These are phyloP conservation scores for Ciconia boyciana DNA, from an alignment of 2,113 vertebrate species.

Conservation along the genomic window DNA sequence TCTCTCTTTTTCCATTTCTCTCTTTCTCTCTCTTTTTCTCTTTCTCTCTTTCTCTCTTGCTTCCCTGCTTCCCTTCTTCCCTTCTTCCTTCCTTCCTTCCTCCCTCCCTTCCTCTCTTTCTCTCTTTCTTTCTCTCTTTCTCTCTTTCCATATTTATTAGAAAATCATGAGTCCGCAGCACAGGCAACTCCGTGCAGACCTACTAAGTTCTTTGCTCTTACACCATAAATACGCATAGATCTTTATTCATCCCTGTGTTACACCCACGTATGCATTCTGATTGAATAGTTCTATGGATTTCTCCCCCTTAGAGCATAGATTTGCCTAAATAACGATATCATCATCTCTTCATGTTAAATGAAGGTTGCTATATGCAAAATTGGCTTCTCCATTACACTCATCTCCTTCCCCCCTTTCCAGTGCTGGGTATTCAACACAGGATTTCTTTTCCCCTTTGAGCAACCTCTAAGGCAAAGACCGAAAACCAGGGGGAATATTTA, in stretches of 20 bases:
- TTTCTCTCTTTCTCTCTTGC: too few relatives aligned
- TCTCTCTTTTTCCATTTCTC: too few relatives aligned
- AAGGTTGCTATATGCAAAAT: background rate
- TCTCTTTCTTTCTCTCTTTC: rapidly evolving
- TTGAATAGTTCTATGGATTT: background rate
- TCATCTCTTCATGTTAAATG: background rate
- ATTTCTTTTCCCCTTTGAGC: rapidly evolving
- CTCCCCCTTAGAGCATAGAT: rapidly evolving
- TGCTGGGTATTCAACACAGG: rapidly evolving
- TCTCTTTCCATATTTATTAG: too few relatives aligned
- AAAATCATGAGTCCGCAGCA: background rate
- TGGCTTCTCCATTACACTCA: rapidly evolving
- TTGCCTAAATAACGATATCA: background rate
- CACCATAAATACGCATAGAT: rapidly evolving
- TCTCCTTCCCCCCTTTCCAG: background rate
- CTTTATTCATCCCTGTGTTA: rapidly evolving
- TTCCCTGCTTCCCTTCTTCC: too few relatives aligned
- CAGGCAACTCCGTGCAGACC: background rate
- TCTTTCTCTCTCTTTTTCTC: too few relatives aligned
- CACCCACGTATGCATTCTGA: rapidly evolving
- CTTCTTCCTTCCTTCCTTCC: too few relatives aligned
- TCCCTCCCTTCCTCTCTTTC: too few relatives aligned
- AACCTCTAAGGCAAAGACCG: background rate
- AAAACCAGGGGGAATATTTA: background rate
- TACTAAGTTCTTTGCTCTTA: rapidly evolving